phyloP scores from a whole-genome alignment of 2,888 invertebrate species.

The Rosalia funebris region DNA sequence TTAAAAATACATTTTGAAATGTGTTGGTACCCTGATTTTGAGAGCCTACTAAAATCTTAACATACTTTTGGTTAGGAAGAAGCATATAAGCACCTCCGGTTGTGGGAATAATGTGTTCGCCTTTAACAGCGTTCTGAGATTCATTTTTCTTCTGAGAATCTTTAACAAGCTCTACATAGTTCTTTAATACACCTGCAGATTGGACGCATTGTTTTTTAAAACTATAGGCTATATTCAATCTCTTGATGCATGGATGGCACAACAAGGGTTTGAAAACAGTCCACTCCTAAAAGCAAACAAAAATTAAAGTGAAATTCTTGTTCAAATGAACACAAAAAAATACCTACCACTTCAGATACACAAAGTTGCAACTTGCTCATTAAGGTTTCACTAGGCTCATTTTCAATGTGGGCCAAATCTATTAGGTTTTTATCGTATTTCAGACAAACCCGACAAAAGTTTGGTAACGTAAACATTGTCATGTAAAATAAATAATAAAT shows the following conservation, averaged over 20 bases:
- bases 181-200: conserved; percentile 56
- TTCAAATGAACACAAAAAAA: conserved; percentile 35
- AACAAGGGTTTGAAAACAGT: conserved; percentile 55
- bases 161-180: conserved; percentile 54
- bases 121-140: conserved; percentile 44
- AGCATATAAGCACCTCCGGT: conserved; percentile 52
- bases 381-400: conserved; percentile 57
- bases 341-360: conserved; percentile 62
- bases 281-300: conserved; percentile 56
- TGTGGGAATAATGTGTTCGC: conserved; percentile 35
- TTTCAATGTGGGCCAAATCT: conserved; percentile 59
- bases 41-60: conserved; percentile 53
- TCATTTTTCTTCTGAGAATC: conserved; percentile 53
- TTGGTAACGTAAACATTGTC: conserved; percentile 59
- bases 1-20: conserved; percentile 59
- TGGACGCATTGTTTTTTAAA: conserved; percentile 61
- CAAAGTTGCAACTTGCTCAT: conserved; percentile 59
- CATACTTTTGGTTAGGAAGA: conserved; percentile 56
- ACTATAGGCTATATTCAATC: conserved; percentile 57
- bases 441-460: conserved; percentile 61
- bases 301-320: conserved; percentile 28
- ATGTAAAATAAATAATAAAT: conserved; percentile 45
- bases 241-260: conserved; percentile 59
- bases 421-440: conserved; percentile 59
- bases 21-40: conserved; percentile 49